A percentile compares a stretch with the other conserved stretches of the same genome.
Evolutionary conservation across 2,113 vertebrate species (phyloP).

Genomic region (Procavia capensis): DNA sequence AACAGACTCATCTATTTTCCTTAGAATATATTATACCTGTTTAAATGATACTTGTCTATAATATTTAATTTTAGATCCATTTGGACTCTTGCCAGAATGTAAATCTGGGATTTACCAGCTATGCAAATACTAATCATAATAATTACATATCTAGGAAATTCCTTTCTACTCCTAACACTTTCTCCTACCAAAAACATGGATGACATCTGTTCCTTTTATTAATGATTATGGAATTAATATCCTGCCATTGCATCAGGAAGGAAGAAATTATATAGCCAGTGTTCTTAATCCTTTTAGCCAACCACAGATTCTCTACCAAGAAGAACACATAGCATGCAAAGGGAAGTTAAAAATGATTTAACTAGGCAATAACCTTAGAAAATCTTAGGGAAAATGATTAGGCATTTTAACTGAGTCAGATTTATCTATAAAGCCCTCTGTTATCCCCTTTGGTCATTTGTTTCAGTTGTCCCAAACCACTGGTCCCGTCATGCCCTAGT

Average conservation of each 20-base stretch:
- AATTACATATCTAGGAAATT: background rate
- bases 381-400: background rate
- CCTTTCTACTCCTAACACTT: background rate
- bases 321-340: background rate
- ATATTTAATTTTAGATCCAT: background rate
- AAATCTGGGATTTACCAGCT: background rate
- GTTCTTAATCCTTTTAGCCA: background rate
- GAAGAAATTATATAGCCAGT: background rate
- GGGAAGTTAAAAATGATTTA: background rate
- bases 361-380: background rate
- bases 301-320: background rate
- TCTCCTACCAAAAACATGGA: background rate
- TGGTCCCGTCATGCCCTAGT: accelerated
- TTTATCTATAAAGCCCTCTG: background rate
- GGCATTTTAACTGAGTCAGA: background rate
- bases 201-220: background rate
- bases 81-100: background rate
- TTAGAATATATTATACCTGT: background rate
- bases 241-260: background rate
- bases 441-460: background rate
- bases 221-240: background rate
- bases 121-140: background rate
- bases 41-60: background rate
- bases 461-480: background rate
- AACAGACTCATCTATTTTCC: background rate